A percentile compares a stretch with the other conserved stretches of the same genome.
Evolutionary conservation across 2,797 vertebrate species (phyloP).

Genomic region (Manis pentadactyla): DNA sequence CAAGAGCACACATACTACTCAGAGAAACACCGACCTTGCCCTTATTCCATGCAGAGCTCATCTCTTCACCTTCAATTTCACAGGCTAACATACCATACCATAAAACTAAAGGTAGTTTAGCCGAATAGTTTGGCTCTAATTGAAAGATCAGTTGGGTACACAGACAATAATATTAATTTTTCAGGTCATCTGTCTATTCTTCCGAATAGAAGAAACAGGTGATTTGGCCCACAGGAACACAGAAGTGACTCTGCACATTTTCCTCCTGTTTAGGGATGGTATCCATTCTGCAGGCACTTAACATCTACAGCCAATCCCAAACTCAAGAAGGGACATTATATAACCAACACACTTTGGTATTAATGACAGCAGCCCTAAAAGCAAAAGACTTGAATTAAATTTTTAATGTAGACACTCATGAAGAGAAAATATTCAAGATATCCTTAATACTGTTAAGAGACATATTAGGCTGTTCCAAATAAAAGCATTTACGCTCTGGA

Average conservation of each 20-base stretch:
- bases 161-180: constrained; percentile 55
- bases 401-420: constrained; percentile 29
- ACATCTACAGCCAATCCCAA: constrained; percentile 29
- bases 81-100: neutral
- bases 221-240: constrained; percentile 51
- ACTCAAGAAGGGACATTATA: constrained; percentile 32
- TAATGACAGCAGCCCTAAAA: constrained; percentile 43
- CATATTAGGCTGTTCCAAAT: neutral
- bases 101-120: constrained; percentile 52
- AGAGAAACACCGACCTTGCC: neutral
- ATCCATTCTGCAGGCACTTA: neutral
- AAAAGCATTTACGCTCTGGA: constrained; percentile 19
- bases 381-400: neutral
- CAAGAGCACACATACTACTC: neutral
- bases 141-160: constrained; percentile 27
- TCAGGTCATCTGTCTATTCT: constrained; percentile 60
- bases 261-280: constrained; percentile 34
- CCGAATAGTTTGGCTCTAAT: constrained; percentile 37
- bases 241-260: constrained; percentile 76
- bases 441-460: neutral
- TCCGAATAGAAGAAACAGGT: constrained; percentile 68
- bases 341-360: constrained; percentile 28
- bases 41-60: neutral
- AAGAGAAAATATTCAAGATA: constrained; percentile 6
- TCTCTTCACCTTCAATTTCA: constrained; percentile 28